Evolutionary conservation across 2,888 invertebrate genomes (phyloP).

Genomic region (Malacosoma neustria): DNA sequence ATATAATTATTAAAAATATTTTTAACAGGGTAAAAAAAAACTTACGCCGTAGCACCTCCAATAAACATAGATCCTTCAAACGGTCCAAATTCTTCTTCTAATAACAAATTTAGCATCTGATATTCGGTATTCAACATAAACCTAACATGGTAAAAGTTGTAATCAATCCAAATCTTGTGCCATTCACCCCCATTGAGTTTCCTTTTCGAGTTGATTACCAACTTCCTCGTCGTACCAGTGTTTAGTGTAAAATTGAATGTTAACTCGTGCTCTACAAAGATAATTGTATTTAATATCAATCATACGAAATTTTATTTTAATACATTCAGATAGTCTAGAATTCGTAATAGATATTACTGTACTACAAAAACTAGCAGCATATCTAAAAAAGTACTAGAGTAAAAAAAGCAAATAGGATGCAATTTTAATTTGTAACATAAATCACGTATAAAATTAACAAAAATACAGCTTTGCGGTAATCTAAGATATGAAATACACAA

Average conservation of each 20-base stretch:
- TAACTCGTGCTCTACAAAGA: constrained; percentile 81
- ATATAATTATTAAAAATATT: too few relatives aligned
- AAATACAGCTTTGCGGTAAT: too few relatives aligned
- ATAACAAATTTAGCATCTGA: constrained; percentile 88
- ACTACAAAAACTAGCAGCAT: too few relatives aligned
- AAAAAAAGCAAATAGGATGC: not conserved
- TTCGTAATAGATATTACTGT: too few relatives aligned
- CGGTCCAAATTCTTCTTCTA: constrained; percentile 92
- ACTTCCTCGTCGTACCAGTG: constrained; percentile 86
- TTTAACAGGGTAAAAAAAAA: too few relatives aligned
- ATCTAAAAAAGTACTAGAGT: too few relatives aligned
- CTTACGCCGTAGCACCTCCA: constrained; percentile 93
- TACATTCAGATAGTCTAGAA: too few relatives aligned
- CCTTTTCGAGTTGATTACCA: constrained; percentile 87
- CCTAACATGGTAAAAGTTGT: constrained; percentile 93
- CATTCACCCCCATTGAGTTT: constrained; percentile 94
- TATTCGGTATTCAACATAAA: constrained; percentile 94
- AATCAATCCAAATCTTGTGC: constrained; percentile 97
- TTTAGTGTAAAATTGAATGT: constrained; percentile 93
- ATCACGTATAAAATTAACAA: too few relatives aligned
- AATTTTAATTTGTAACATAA: not conserved
- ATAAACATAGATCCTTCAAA: constrained; percentile 96
- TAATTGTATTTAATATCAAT: too few relatives aligned
- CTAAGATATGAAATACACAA: too few relatives aligned
- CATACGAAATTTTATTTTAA: too few relatives aligned